Base-by-base conservation (phyloP, 2,888 invertebrate species). In the Minunthozetes semirufus region DNA sequence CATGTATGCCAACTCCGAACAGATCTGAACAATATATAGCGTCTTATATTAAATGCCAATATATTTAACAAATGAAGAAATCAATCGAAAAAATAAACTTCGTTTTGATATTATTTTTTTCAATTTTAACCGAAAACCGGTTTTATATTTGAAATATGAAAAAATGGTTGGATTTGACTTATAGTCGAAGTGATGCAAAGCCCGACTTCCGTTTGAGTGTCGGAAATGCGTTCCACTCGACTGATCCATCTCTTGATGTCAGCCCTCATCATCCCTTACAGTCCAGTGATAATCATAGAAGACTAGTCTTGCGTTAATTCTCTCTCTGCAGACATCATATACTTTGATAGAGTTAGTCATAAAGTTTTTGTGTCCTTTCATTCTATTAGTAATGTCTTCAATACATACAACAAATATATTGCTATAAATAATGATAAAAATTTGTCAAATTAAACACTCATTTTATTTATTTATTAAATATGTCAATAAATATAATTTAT, bases 401-500 rank as follows among this genome's bases (percentile, higher is more conserved):
- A 68, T 68, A 68, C 68, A 68, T 68, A 68, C 68, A 63, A 63
- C 33, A 68, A 63, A 68, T 68, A 42, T 22, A 68, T 46, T 42
- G 68, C 42, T 11, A 68, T 68, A 68, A 42, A 68, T 68, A 42
- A 68, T 68, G 38, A 38, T 22, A 42, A 19, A 68, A 63, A 68
- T 68, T 68, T 68, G 68, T 68, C 42, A 68, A 68, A 68, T 68
- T 68, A 68, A 17, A 68, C n/a, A 22, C 27, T 29, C 22, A 42
- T 68, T 68, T 42, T 38, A 68, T 68, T 68, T 68, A 68, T 68
- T 38, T 68, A 42, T 68, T 42, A 68, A 68, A 42, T 46, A 29
- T 68, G 68, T 68, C 68, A 68, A 68, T 68, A 68, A 42, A 68
- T 68, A 68, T 68, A 63, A 63, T 63, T 63, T 63, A 61, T 29